Evolutionary conservation across 2,113 vertebrate genomes (phyloP).

Genomic region (Ochotona princeps): DNA sequence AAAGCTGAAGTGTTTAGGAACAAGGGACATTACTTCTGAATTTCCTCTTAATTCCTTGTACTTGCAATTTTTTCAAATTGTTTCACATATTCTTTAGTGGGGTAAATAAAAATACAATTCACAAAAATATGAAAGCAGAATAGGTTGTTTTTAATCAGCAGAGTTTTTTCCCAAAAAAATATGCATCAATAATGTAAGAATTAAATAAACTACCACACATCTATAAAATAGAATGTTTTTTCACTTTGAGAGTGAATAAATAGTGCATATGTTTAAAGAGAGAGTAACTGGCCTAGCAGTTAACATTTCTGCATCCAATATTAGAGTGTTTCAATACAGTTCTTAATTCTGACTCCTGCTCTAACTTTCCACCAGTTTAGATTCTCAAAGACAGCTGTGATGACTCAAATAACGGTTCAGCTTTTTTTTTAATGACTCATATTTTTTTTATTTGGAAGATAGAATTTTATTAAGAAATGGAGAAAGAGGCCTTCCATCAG

Average conservation of each 20-base stretch:
- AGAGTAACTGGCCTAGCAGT: too few species aligned
- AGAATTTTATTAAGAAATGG: too few species aligned
- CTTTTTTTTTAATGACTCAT: too few species aligned
- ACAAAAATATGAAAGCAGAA: neutral
- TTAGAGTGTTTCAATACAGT: too few species aligned
- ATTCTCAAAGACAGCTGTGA: too few species aligned
- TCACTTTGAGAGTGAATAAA: neutral
- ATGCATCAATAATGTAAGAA: neutral
- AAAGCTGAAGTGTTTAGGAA: neutral
- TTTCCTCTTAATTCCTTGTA: neutral
- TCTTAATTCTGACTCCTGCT: too few species aligned
- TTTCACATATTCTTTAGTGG: neutral
- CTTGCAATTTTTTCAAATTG: neutral
- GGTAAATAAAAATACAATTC: neutral
- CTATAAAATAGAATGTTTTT: neutral
- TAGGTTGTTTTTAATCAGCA: neutral
- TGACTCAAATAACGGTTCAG: too few species aligned
- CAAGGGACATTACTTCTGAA: neutral
- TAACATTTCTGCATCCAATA: too few species aligned
- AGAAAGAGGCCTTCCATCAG: too few species aligned
- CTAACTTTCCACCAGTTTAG: too few species aligned
- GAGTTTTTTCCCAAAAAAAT: neutral
- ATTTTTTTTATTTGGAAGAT: too few species aligned
- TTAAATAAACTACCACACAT: neutral
- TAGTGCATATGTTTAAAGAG: neutral